These are phyloP conservation scores for Rhegmatorhina hoffmannsi DNA, from an alignment of 2,113 vertebrate species.

Conservation along the genomic window DNA sequence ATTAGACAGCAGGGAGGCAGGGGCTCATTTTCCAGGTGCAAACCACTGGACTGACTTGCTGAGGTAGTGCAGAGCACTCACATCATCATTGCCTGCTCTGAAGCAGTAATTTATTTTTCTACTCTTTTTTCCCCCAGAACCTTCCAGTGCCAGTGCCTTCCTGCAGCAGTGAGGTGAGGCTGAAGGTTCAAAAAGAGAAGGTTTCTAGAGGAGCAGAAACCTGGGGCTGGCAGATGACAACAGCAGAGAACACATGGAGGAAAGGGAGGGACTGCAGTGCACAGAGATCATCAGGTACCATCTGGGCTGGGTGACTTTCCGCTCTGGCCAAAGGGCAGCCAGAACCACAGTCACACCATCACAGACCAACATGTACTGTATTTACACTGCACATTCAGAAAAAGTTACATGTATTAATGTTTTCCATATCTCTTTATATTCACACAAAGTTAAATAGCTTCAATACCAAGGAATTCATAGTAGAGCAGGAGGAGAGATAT, in stretches of 20 bases:
- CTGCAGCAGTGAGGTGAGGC: neutral
- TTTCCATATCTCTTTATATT: neutral
- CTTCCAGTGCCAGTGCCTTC: neutral
- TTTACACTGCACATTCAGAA: neutral
- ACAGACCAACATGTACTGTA: neutral
- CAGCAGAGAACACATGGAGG: neutral
- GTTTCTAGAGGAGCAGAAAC: neutral
- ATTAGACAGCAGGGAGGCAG: neutral
- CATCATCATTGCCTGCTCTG: neutral
- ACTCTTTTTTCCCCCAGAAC: neutral
- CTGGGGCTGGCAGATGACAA: neutral
- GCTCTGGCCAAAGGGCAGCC: neutral
- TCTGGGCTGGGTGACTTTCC: fast-evolving
- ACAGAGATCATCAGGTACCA: neutral
- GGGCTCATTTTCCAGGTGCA: neutral
- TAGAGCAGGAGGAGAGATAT: neutral
- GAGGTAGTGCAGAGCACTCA: neutral
- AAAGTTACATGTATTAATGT: neutral
- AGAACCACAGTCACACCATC: neutral
- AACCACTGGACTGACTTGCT: neutral
- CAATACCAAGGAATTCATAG: neutral
- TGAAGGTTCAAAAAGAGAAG: neutral
- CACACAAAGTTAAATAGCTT: neutral
- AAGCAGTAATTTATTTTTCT: neutral
- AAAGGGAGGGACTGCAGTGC: neutral